Evolutionary conservation across 2,113 vertebrate genomes (phyloP).

Genomic region (Jacana jacana): DNA sequence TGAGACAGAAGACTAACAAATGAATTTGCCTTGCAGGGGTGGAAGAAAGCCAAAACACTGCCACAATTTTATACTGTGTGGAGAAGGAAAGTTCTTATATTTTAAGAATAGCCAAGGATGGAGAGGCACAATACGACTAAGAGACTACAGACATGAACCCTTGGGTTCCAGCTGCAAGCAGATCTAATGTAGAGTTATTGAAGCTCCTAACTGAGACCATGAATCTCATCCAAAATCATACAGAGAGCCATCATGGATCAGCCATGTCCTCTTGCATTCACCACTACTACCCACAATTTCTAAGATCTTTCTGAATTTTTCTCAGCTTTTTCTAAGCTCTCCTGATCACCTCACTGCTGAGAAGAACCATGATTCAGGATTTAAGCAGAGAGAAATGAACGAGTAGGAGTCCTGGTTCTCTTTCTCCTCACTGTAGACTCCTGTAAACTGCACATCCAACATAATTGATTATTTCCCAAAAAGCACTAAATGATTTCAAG

Average conservation of each 20-base stretch:
- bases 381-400: background rate
- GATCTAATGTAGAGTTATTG: background rate
- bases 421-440: background rate
- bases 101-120: background rate
- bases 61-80: background rate
- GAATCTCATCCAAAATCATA: background rate
- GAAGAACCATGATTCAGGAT: background rate
- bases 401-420: background rate
- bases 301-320: background rate
- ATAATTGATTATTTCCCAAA: background rate
- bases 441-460: background rate
- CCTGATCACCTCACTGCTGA: background rate
- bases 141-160: background rate
- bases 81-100: background rate
- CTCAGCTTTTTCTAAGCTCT: background rate
- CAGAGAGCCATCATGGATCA: background rate
- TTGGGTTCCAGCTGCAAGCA: background rate
- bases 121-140: background rate
- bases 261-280: background rate
- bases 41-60: background rate
- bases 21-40: background rate
- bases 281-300: background rate
- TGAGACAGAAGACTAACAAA: background rate
- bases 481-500: background rate
- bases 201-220: background rate